A percentile compares a stretch with the other conserved stretches of the same genome.
These are phyloP conservation scores for Brachyalestes nurse DNA, from an alignment of 2,797 vertebrate species.

Conservation along the genomic window DNA sequence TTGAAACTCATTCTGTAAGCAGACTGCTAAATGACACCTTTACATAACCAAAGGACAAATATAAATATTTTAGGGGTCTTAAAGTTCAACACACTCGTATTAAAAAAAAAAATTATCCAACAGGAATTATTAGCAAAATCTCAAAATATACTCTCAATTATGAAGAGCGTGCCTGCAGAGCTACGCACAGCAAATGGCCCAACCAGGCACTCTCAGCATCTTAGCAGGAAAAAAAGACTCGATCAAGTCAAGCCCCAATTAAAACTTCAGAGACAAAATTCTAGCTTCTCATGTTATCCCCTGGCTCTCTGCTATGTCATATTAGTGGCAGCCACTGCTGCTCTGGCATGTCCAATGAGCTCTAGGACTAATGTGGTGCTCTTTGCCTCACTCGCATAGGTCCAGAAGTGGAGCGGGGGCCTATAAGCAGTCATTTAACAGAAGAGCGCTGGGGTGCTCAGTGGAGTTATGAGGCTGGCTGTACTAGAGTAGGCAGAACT, in stretches of 20 bases:
- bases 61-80: background rate
- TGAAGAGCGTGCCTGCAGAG: too few relatives aligned
- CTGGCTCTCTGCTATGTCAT: background rate
- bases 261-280: background rate
- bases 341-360: background rate
- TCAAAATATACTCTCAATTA: background rate
- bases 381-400: background rate
- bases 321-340: background rate
- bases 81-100: background rate
- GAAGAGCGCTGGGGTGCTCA: conserved; percentile 59
- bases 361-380: background rate
- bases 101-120: too few relatives aligned
- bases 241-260: background rate
- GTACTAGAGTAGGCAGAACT: conserved; percentile 35
- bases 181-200: too few relatives aligned
- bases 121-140: background rate
- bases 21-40: background rate
- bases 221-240: background rate
- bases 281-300: background rate
- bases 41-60: background rate
- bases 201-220: too few relatives aligned
- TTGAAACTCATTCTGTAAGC: background rate
- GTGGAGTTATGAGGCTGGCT: conserved; percentile 2
- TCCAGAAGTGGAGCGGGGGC: conserved; percentile 37
- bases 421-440: conserved; percentile 67